These are phyloP conservation scores for Hesperia comma DNA, from an alignment of 2,888 invertebrate genomes.

Conservation along the genomic window DNA sequence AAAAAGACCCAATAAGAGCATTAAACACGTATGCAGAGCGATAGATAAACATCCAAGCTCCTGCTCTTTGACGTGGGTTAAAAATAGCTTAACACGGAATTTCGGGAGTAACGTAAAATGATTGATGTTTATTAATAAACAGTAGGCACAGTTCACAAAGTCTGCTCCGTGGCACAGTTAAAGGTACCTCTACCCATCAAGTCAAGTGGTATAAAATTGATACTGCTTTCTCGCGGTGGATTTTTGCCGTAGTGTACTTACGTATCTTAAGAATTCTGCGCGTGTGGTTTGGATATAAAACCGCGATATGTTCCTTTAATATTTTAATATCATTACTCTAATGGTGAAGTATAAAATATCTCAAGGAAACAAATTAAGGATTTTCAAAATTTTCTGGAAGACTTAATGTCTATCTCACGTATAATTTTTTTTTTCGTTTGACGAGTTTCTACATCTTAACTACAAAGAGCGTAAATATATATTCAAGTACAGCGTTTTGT, in stretches of 20 bases:
- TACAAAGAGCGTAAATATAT: too few species aligned
- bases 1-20: not conserved
- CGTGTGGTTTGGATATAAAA: not conserved
- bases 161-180: too few species aligned
- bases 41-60: not conserved
- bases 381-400: too few species aligned
- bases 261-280: not conserved
- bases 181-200: too few species aligned
- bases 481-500: too few species aligned
- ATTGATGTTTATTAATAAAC: constrained; percentile 7
- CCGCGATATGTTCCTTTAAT: not conserved
- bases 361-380: too few species aligned
- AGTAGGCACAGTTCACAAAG: not conserved
- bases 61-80: not conserved
- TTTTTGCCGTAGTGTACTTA: not conserved
- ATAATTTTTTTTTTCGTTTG: too few species aligned
- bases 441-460: too few species aligned
- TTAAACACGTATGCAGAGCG: not conserved
- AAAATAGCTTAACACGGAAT: not conserved
- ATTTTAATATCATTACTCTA: constrained; percentile 12
- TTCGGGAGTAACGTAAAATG: not conserved
- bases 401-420: too few species aligned
- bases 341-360: not conserved
- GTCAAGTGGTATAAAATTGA: too few species aligned
- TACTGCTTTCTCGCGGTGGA: not conserved